Conservation (phyloP, 2,797 vertebrate genomes). For the Galagoides demidoff region DNA sequence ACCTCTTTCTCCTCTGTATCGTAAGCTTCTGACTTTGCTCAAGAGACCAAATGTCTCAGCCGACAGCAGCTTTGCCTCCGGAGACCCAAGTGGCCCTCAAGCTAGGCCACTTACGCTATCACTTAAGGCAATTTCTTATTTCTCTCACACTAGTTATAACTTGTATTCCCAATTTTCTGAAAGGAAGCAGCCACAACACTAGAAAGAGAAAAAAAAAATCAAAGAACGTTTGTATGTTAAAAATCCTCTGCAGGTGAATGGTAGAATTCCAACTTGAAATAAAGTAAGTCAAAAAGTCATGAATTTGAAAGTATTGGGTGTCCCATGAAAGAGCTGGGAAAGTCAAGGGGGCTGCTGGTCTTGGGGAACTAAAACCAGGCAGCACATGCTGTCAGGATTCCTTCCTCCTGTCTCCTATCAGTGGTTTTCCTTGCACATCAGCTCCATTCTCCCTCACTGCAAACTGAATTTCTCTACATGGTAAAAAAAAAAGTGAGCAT, state of each 20-base stretch:
- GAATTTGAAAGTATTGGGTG: background rate
- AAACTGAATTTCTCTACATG: background rate
- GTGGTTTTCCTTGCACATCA: background rate
- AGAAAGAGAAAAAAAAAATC: background rate
- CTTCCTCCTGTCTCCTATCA: background rate
- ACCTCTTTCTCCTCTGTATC: background rate
- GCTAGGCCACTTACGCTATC: background rate
- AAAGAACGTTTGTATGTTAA: background rate
- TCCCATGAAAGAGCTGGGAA: background rate
- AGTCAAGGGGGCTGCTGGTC: background rate
- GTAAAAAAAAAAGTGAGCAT: background rate
- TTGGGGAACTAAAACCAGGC: background rate
- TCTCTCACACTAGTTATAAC: background rate
- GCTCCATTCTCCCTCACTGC: background rate
- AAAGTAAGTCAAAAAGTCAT: background rate
- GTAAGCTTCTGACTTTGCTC: background rate
- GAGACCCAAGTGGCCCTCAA: background rate
- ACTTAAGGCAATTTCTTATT: background rate
- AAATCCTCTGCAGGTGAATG: conserved; percentile 7
- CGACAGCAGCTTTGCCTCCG: background rate
- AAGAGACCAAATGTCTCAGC: background rate
- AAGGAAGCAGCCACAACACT: background rate
- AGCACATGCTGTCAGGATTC: background rate
- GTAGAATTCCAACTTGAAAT: conserved; percentile 11
- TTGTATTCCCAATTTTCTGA: background rate